These are phyloP conservation scores for Sclerodermus sp. DNA, from an alignment of 2,888 invertebrate species.

Conservation along the genomic window DNA sequence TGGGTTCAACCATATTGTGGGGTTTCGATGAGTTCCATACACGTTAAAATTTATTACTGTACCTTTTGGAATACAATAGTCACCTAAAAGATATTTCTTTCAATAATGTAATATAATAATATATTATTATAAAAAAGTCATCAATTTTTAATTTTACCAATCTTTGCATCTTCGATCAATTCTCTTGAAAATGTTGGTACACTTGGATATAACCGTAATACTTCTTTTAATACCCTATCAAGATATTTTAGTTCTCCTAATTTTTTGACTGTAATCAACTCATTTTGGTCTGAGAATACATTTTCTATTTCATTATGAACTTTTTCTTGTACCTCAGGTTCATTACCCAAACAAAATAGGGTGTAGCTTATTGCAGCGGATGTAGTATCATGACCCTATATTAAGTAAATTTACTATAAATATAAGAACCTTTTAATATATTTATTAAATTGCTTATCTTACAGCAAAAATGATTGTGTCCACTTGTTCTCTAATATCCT, in stretches of 20 bases:
- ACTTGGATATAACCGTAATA: constrained; percentile 62
- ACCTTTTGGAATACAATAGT: constrained; percentile 53
- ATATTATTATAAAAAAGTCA: background rate
- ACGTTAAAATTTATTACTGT: constrained; percentile 49
- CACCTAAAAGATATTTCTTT: constrained; percentile 33
- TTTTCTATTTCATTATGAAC: constrained; percentile 57
- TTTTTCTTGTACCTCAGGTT: constrained; percentile 59
- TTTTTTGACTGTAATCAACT: constrained; percentile 44
- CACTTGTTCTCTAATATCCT: constrained; percentile 70
- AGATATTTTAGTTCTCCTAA: constrained; percentile 59
- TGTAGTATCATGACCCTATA: constrained; percentile 61
- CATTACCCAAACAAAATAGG: constrained; percentile 58
- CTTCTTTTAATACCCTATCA: constrained; percentile 64
- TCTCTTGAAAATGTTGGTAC: constrained; percentile 60
- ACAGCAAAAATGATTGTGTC: constrained; percentile 77
- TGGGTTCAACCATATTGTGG: constrained; percentile 59
- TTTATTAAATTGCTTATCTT: constrained; percentile 21
- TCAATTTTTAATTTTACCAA: constrained; percentile 42
- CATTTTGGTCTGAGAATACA: constrained; percentile 47
- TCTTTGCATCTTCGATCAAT: constrained; percentile 56
- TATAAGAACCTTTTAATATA: too few species aligned
- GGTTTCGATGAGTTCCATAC: constrained; percentile 58
- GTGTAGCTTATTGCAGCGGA: constrained; percentile 60
- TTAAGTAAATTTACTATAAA: too few species aligned
- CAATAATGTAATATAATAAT: too few species aligned